Conservation (phyloP, 23 tunicate genomes). For the Botrylloides violaceus region DNA sequence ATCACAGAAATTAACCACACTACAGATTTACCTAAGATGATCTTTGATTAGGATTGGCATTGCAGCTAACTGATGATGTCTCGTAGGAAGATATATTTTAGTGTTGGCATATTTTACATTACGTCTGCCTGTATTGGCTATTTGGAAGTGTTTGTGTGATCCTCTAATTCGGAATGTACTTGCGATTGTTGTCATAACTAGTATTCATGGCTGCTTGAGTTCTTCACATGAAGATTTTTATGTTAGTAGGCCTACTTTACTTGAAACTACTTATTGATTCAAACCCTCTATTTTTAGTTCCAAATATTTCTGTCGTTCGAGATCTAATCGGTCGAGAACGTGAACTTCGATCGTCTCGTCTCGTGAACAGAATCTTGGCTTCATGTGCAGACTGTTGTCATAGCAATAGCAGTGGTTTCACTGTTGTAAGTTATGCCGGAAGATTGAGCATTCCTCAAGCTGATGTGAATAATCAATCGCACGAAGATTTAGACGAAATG, state of each 20-base stretch:
- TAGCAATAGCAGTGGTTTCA: background rate
- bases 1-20: no score
- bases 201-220: no score
- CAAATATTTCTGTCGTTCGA: background rate
- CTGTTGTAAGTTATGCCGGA: background rate
- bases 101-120: background rate
- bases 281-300: constrained; percentile 14
- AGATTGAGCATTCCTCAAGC: background rate
- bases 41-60: no score
- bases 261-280: no score
- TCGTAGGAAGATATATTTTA: background rate
- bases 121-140: background rate
- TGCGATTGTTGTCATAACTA: no score
- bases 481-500: constrained; percentile 6
- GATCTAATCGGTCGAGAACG: constrained; percentile 10
- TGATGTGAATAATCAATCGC: background rate
- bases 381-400: constrained; percentile 22
- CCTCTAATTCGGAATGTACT: no score
- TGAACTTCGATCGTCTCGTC: constrained; percentile 5
- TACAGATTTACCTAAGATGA: no score
- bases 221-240: no score
- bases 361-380: background rate
- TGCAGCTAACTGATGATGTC: no score
- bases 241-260: no score
- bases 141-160: no score